phyloP scores from a whole-genome alignment of 2,888 invertebrate genomes.

The Diloba caeruleocephala region DNA sequence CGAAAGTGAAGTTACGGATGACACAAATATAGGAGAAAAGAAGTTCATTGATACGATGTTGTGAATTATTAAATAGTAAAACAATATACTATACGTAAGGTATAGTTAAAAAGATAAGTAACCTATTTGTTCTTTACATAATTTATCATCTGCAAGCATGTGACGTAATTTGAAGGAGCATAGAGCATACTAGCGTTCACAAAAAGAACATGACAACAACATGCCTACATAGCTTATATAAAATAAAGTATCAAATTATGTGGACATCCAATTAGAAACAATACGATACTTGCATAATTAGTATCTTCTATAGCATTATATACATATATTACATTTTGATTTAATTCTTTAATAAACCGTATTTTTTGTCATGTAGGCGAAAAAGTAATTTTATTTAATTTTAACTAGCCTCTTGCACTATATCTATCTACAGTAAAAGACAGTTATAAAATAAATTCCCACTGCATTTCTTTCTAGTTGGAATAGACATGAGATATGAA shows the following conservation, averaged over 20 bases:
- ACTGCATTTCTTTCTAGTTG: constrained; percentile 38
- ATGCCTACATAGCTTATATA: constrained; percentile 2
- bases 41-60: background rate
- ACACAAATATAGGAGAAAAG: constrained; percentile 10
- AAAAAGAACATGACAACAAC: background rate
- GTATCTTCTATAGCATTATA: background rate
- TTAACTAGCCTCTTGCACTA: constrained; percentile 4
- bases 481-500: constrained; percentile 31
- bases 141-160: constrained; percentile 27
- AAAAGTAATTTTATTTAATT: constrained; percentile 8
- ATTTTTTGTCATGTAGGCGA: constrained; percentile 28
- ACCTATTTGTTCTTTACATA: constrained; percentile 15
- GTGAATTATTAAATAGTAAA: background rate
- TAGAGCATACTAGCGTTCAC: constrained; percentile 7
- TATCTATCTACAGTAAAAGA: constrained; percentile 39
- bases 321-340: constrained; percentile 20
- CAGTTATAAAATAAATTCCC: constrained; percentile 48
- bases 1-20: constrained; percentile 8
- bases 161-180: constrained; percentile 33
- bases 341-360: constrained; percentile 11
- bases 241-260: constrained; percentile 34
- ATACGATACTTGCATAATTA: constrained; percentile 11
- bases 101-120: constrained; percentile 14
- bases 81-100: background rate
- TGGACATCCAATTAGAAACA: constrained; percentile 37